Conservation (phyloP, 1,140 invertebrate species). For the Eubasilissa regina region DNA sequence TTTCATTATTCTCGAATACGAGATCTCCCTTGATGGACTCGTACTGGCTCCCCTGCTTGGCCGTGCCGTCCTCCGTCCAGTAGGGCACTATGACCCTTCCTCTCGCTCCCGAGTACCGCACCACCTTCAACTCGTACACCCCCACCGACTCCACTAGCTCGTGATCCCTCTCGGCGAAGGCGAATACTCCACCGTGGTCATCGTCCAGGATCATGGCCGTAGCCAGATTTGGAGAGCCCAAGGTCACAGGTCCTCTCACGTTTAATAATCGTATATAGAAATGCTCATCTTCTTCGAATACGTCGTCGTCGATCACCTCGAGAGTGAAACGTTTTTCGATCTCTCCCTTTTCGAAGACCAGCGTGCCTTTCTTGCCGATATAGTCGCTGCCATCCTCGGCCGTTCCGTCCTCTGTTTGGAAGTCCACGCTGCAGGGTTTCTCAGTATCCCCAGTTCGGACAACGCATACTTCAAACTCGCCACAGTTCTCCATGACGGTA, state of each 20-base stretch:
- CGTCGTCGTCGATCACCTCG: constrained; percentile 97
- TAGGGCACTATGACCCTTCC: constrained; percentile 93
- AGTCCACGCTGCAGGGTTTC: constrained; percentile 88
- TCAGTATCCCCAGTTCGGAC: constrained; percentile 86
- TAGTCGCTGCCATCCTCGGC: constrained; percentile 97
- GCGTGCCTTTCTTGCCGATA: constrained; percentile 87
- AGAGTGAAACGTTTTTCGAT: constrained; percentile 87
- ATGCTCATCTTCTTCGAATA: constrained; percentile 99
- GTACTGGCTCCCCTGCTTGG: constrained; percentile 92
- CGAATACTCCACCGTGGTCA: constrained; percentile 98
- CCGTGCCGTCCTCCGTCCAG: constrained; percentile 93
- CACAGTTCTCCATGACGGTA: constrained; percentile 98
- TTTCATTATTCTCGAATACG: constrained; percentile 98
- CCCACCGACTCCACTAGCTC: constrained; percentile 95
- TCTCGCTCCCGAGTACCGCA: constrained; percentile 91
- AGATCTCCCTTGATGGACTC: constrained; percentile 85
- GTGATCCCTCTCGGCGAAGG: constrained; percentile 87
- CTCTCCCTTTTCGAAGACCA: constrained; percentile 90
- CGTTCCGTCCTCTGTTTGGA: constrained; percentile 96
- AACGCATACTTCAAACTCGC: constrained; percentile 93
- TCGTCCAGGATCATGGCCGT: constrained; percentile 99
- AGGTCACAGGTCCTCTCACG: constrained; percentile 76
- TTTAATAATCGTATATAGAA: constrained; percentile 90
- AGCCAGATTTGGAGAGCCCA: constrained; percentile 89
- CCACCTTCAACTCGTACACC: constrained; percentile 85